Base-by-base conservation (phyloP, 2,888 invertebrate genomes). In the Aethes cnicana region DNA sequence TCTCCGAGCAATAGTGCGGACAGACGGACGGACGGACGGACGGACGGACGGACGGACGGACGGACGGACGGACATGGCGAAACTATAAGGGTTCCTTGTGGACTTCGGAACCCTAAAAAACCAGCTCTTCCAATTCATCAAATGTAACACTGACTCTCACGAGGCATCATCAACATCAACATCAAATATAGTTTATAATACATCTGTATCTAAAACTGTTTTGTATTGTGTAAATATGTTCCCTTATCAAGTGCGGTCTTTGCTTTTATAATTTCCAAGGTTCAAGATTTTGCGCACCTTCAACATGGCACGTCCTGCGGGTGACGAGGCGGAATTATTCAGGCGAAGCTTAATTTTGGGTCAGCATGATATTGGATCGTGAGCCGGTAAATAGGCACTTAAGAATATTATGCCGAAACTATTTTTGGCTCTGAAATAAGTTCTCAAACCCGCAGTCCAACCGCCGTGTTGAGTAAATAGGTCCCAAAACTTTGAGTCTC, bases 321-420 rank as follows among this genome's bases (percentile, higher is more conserved):
- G 37, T 39, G 52, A 52, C 52, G 46, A 21, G 42, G 30, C 37
- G 23, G 46, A 52, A 46, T 46, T 52, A 50, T 50, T 50, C 50
- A 50, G 36, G 36, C 50, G 50, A 23, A 28, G 50, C 50, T 50
- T 50, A 50, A 50, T 50, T 43, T 44, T 43, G 50, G 50, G 43
- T 32, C 43, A 30, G 50, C 28, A 44, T 36, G 43, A 50, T 43
- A 50, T 50, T 50, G 43, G 50, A 50, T 50, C 36, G 43, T 30
- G 37, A 50, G 36, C 50, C 43, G 23, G 50, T 44, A 50, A 50
- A 50, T 44, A 50, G 36, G 50, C 35, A 36, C 50, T 50, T 50
- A 30, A 43, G 47, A 30, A 50, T 50, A 50, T 50, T 43, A 50
- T 43, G 37, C 43, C 30, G n/a, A 36, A 44, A 50, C 36, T 50